These are phyloP conservation scores for Himalopsyche phryganea DNA, from an alignment of 1,140 invertebrate genomes.

Conservation along the genomic window DNA sequence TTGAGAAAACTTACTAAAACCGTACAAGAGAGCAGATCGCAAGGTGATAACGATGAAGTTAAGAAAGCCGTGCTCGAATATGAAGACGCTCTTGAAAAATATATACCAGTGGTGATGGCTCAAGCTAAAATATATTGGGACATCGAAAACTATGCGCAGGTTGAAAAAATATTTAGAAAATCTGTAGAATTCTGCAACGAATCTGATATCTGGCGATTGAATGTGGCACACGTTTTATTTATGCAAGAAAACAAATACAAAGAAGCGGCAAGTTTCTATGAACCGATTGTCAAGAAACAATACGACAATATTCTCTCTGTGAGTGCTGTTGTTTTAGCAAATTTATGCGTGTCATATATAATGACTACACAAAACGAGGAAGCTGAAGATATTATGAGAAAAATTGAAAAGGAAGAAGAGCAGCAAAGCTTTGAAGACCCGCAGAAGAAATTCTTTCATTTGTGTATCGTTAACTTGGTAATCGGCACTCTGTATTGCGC, in stretches of 20 bases:
- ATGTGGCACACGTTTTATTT: conserved; percentile 97
- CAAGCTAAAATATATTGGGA: conserved; percentile 99
- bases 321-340: conserved; percentile 95
- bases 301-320: conserved; percentile 93
- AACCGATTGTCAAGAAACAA: conserved; percentile 96
- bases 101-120: conserved; percentile 94
- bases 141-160: conserved; percentile 90
- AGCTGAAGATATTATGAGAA: conserved; percentile 97
- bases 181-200: conserved; percentile 98
- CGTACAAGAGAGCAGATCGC: conserved; percentile 84
- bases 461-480: conserved; percentile 98
- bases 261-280: conserved; percentile 97
- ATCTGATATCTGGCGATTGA: conserved; percentile 94
- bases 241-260: conserved; percentile 99
- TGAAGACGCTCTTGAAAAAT: conserved; percentile 86
- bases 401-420: conserved; percentile 98
- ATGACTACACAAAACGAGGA: conserved; percentile 99
- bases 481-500: conserved; percentile 98
- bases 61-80: conserved; percentile 91
- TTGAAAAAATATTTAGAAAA: conserved; percentile 92
- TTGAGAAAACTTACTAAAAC: conserved; percentile 90
- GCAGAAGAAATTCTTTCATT: conserved; percentile 92
- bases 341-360: conserved; percentile 98
- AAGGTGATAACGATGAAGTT: conserved; percentile 83
- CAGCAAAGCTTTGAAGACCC: conserved; percentile 88